Base-by-base conservation (phyloP, 2,797 vertebrate species). In the Capromys pilorides region DNA sequence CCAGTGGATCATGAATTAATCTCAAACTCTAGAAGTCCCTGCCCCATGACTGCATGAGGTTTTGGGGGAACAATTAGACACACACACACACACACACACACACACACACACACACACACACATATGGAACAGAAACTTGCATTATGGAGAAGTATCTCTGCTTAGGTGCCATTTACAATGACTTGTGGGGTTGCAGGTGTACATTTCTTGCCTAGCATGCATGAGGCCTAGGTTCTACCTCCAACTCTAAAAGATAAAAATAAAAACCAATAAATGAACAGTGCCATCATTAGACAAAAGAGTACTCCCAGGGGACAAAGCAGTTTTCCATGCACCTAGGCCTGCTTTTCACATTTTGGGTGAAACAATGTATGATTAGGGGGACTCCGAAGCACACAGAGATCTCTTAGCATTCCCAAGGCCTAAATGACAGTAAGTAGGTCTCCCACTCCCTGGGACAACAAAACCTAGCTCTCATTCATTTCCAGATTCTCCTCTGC, bases 391-490 rank as follows among this genome's bases (percentile, higher is more conserved):
- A 6, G 3, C 31, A 41, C 36, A 26, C 5, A 13, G n/a, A 11
- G 36, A 9, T 78, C 8, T 26, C 41, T 64, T 33, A 86, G 64
- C 36, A 31, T 64, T 69, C 71, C 36, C 51, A 45, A 69, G 31
- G 1, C 41, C 67, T 54, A 22, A 51, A 24, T 11, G 26, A 28
- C n/a, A 4, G 39, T 61, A 24, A 57, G 54, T 5, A 18, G 49
- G 31, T 80, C n/a, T 33, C 19, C 49, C 67, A 2, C 41, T 80
- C 49, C 28, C 28, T 28, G 62, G 16, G n/a, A 87, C 28, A 71
- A 14, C 18, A 12, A 9, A 3, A 26, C 22, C 14, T 24, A 18
- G 16, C 33, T 51, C 39, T 10, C 36, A 0, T 5, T 10, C 24
- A 24, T 67, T 66, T 90, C 73, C 82, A 88, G 9, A 75, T 28